Evolutionary conservation across 2,888 invertebrate species (phyloP), one percentile per base, ranked within the genome.

Genomic region (Tetheella fluctuosa): DNA sequence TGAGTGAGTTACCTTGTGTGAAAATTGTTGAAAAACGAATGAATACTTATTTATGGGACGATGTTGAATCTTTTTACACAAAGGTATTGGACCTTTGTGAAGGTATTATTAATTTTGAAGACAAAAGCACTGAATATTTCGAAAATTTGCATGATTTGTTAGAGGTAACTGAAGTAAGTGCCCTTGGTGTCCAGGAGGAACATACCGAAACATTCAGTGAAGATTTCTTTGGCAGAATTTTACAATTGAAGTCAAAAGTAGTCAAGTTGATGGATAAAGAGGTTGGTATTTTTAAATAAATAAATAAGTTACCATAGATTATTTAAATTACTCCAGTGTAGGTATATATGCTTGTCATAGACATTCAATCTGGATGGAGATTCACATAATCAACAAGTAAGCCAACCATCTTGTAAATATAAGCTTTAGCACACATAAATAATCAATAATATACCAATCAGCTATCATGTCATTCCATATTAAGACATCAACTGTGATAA

Each of bases 131-230:
- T 8, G 81, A 83, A 39, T 77, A 81, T 58, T 71, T 88, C 37
- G 74, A 76, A 61, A 73, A 82, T 61, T 69, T 85, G 52, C 69
- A 77, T 63, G 79, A 85, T 59, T 72, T 92, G 48, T 65, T 91
- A 20, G 85, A 89, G 74, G 70, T 76, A 58, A 73, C 80, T 20
- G 85, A 85, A 69, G 65, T 70, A 8, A 90, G 92, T 82, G 86
- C 84, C 58, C 63, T 81, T 61, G 88, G 85, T 59, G 86, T 87
- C 1, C 77, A 71, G 59, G 84, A 84, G 62, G 84, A 87, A 61
- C 90, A 90, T 61, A 85, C 83, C 23, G 91, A 90, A 61, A 84
- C 85, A 60, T 93, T 94, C 23, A 88, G 87, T 59, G 84, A 94
- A 64, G 87, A 91, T 62, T 90, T 94, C 57, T 90, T 88, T 77